Percentiles rank a stretch among this genome's conserved stretches.
Evolutionary conservation across 2,113 vertebrate genomes (phyloP).

Genomic region (Gracilinanus agilis): DNA sequence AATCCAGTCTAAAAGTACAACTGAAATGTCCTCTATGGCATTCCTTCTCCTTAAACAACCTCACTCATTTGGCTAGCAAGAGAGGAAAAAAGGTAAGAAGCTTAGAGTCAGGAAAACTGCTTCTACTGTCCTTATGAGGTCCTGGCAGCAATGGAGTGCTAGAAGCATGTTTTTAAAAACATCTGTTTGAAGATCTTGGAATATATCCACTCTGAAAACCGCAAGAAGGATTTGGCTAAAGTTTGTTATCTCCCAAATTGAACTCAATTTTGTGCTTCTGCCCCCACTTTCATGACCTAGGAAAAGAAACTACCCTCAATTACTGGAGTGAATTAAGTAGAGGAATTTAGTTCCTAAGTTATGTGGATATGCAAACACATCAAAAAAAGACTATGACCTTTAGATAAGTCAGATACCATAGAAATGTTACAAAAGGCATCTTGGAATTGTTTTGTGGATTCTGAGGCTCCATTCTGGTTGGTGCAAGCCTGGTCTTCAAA

Average conservation of each 20-base stretch:
- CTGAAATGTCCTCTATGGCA: background rate
- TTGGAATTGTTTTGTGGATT: background rate
- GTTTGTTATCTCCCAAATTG: background rate
- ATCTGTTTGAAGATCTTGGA: background rate
- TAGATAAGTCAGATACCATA: background rate
- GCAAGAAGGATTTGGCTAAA: background rate
- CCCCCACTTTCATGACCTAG: background rate
- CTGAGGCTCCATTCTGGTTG: background rate
- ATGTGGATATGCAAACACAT: background rate
- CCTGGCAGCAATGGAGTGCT: background rate
- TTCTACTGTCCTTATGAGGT: background rate
- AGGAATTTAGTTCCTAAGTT: background rate
- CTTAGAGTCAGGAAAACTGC: background rate
- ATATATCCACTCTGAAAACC: background rate
- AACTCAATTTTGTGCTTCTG: background rate
- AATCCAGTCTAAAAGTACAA: background rate
- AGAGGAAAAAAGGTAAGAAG: background rate
- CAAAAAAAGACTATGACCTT: background rate
- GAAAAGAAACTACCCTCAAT: background rate
- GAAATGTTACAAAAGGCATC: background rate
- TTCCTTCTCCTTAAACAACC: background rate
- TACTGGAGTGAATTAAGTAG: background rate
- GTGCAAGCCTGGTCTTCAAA: background rate
- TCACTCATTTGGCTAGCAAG: background rate
- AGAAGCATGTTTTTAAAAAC: background rate